These are phyloP conservation scores for Carcina quercana DNA, from an alignment of 2,888 invertebrate species.

Conservation along the genomic window DNA sequence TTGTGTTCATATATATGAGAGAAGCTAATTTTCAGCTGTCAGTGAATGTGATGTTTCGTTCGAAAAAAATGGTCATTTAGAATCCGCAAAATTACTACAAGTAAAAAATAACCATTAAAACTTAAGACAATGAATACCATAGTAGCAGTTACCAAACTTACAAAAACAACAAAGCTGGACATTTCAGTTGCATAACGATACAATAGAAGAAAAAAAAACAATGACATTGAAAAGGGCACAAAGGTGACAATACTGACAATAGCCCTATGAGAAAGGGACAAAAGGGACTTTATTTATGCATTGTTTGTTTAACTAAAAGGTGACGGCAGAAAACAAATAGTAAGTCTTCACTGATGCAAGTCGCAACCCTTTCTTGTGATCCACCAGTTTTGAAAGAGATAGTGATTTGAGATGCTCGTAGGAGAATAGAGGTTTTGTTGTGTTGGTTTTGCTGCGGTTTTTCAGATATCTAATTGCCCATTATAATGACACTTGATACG, in stretches of 20 bases:
- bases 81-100: neutral
- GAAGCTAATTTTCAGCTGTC: no score
- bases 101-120: neutral
- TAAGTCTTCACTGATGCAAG: slow-evolving; percentile 29
- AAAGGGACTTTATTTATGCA: slow-evolving; percentile 57
- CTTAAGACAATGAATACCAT: neutral
- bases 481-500: slow-evolving; percentile 69
- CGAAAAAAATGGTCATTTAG: no score
- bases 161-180: slow-evolving; percentile 34
- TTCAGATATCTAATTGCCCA: slow-evolving; percentile 66
- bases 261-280: slow-evolving; percentile 54
- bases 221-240: slow-evolving; percentile 39
- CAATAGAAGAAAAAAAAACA: slow-evolving; percentile 47
- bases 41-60: no score
- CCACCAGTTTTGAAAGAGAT: slow-evolving; percentile 27
- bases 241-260: slow-evolving; percentile 65
- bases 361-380: slow-evolving; percentile 44
- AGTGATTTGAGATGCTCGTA: slow-evolving; percentile 4
- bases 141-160: slow-evolving; percentile 13
- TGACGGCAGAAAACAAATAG: slow-evolving; percentile 68
- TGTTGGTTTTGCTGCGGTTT: slow-evolving; percentile 24
- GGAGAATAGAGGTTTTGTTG: slow-evolving; percentile 12
- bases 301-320: slow-evolving; percentile 69
- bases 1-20: no score
- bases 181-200: slow-evolving; percentile 31